Evolutionary conservation across 2,113 vertebrate genomes (phyloP).

Genomic region (Chiloscyllium plagiosum): DNA sequence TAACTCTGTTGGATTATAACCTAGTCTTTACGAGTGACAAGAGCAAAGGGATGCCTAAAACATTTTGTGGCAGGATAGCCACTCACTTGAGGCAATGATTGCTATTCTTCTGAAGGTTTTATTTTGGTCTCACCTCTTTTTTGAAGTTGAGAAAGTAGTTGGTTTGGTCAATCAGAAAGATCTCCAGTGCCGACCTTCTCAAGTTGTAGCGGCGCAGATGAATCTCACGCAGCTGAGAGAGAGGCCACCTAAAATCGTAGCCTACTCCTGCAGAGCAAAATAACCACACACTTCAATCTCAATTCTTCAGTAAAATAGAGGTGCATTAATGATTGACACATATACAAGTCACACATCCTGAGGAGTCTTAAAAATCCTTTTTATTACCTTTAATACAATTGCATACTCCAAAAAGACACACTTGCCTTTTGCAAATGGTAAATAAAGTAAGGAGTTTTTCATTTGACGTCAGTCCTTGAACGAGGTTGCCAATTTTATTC

Average conservation of each 20-base stretch:
- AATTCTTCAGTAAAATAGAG: not conserved
- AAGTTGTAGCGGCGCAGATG: conserved; percentile 89
- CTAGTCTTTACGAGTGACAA: too few relatives aligned
- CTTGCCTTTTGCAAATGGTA: not conserved
- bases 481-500: not conserved
- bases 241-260: conserved; percentile 94
- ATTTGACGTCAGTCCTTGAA: not conserved
- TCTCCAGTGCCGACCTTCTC: conserved; percentile 87
- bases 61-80: not conserved
- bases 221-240: conserved; percentile 87
- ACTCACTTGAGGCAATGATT: not conserved
- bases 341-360: not conserved
- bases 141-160: conserved; percentile 97
- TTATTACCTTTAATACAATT: not conserved
- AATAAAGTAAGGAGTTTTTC: not conserved
- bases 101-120: not conserved
- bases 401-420: not conserved
- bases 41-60: not conserved
- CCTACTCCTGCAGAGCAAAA: conserved; percentile 67
- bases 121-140: conserved; percentile 70
- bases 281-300: not conserved
- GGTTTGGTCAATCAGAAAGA: conserved; percentile 94
- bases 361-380: not conserved
- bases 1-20: too few relatives aligned
- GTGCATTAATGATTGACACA: not conserved